Evolutionary conservation across 2,888 invertebrate species (phyloP).

Genomic region (Miltochrista miniata): DNA sequence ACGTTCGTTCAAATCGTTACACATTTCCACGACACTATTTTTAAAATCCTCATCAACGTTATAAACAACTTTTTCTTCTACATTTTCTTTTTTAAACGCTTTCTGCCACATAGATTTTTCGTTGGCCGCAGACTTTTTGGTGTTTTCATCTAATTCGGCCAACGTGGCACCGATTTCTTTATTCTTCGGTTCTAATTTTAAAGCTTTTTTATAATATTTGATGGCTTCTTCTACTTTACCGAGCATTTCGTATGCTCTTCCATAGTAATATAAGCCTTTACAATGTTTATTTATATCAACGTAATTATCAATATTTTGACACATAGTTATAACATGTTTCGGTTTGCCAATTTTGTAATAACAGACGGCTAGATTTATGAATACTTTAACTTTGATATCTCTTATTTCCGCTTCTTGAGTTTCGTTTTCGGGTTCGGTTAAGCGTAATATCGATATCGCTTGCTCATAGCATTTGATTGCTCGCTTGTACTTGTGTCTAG

Average conservation of each 20-base stretch:
- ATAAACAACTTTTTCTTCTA: slow-evolving; percentile 45
- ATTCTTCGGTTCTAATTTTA: slow-evolving; percentile 72
- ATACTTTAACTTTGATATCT: slow-evolving; percentile 54
- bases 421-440: slow-evolving; percentile 50
- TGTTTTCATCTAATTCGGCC: slow-evolving; percentile 51
- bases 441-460: slow-evolving; percentile 53
- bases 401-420: slow-evolving; percentile 51
- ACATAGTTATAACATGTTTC: slow-evolving; percentile 61
- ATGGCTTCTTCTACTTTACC: slow-evolving; percentile 59
- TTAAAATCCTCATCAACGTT: slow-evolving; percentile 65
- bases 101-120: slow-evolving; percentile 68
- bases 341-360: slow-evolving; percentile 67
- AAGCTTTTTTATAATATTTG: slow-evolving; percentile 63
- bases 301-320: slow-evolving; percentile 59
- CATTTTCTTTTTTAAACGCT: slow-evolving; percentile 48
- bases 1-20: slow-evolving; percentile 59
- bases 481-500: slow-evolving; percentile 47
- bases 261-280: slow-evolving; percentile 68
- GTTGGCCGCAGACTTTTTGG: slow-evolving; percentile 40
- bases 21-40: slow-evolving; percentile 60
- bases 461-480: slow-evolving; percentile 67
- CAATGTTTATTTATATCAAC: slow-evolving; percentile 62
- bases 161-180: slow-evolving; percentile 65
- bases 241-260: slow-evolving; percentile 57
- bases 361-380: slow-evolving; percentile 68